phyloP scores from a whole-genome alignment of 2,888 invertebrate genomes.

The Drosophila lutescens region DNA sequence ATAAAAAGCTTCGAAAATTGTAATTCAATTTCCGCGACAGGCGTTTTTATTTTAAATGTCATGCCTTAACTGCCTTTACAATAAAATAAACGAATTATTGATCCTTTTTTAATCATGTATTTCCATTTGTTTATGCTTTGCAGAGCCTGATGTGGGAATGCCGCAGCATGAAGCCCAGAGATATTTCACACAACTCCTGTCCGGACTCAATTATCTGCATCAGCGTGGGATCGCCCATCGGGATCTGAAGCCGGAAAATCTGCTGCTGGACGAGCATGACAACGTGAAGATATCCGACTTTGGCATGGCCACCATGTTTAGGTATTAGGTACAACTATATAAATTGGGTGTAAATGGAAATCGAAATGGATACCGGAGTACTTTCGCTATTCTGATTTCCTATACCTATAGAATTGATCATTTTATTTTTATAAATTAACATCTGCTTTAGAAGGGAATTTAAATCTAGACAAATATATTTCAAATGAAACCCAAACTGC shows the following conservation, averaged over 20 bases:
- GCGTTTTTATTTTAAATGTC: not conserved
- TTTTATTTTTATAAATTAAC: not conserved
- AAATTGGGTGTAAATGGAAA: not conserved
- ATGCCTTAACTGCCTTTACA: not conserved
- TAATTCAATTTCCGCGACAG: slow-evolving; percentile 32
- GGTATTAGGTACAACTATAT: slow-evolving; percentile 85
- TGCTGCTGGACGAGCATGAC: slow-evolving; percentile 93
- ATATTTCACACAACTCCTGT: slow-evolving; percentile 94
- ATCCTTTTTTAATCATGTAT: not conserved
- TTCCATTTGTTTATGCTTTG: slow-evolving; percentile 48
- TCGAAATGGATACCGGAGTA: not conserved
- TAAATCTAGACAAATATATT: not conserved
- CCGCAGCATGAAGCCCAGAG: slow-evolving; percentile 90
- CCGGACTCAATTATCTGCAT: slow-evolving; percentile 95
- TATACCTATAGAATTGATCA: not conserved
- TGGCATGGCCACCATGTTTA: slow-evolving; percentile 96
- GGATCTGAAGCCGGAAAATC: slow-evolving; percentile 98
- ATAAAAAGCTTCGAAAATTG: slow-evolving; percentile 23
- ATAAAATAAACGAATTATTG: not conserved
- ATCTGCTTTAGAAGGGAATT: not conserved
- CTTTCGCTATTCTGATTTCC: not conserved
- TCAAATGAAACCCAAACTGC: not conserved
- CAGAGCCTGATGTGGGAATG: slow-evolving; percentile 98
- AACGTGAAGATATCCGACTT: slow-evolving; percentile 98
- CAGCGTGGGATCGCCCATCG: slow-evolving; percentile 95